Percentiles rank a stretch among this genome's conserved stretches.
These are phyloP conservation scores for Otolemur crassicaudatus DNA, from an alignment of 2,797 vertebrate genomes.

Conservation along the genomic window DNA sequence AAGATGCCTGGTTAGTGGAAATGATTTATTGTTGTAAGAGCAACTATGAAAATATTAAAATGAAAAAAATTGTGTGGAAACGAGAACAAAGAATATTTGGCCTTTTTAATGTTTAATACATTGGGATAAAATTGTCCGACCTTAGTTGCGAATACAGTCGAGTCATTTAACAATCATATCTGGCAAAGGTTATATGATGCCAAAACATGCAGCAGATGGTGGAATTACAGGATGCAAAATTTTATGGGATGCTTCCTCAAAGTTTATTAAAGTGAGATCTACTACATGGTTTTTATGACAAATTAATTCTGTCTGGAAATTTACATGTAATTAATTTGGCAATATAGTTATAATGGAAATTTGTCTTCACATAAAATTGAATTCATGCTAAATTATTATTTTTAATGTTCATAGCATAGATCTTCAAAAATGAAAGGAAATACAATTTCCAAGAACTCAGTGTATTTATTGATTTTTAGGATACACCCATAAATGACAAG, in stretches of 20 bases:
- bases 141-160: slow-evolving; percentile 41
- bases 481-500: slow-evolving; percentile 17
- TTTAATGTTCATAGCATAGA: slow-evolving; percentile 55
- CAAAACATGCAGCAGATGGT: slow-evolving; percentile 61
- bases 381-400: slow-evolving; percentile 56
- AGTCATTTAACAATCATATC: slow-evolving; percentile 44
- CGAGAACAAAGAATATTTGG: neutral
- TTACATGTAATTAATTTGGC: slow-evolving; percentile 64
- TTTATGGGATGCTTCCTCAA: slow-evolving; percentile 63
- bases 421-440: slow-evolving; percentile 70
- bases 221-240: slow-evolving; percentile 60
- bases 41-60: neutral
- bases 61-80: neutral
- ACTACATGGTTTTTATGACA: slow-evolving; percentile 46
- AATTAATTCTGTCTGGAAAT: slow-evolving; percentile 50
- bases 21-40: neutral
- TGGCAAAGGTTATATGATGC: slow-evolving; percentile 34
- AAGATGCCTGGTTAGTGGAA: neutral
- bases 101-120: slow-evolving; percentile 36
- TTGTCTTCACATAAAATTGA: slow-evolving; percentile 62
- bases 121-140: neutral
- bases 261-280: slow-evolving; percentile 65
- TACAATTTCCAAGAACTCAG: slow-evolving; percentile 50
- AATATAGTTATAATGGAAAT: slow-evolving; percentile 48
- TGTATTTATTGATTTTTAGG: slow-evolving; percentile 69